Conservation (phyloP, 2,888 invertebrate species). For the Perdita meconis region DNA sequence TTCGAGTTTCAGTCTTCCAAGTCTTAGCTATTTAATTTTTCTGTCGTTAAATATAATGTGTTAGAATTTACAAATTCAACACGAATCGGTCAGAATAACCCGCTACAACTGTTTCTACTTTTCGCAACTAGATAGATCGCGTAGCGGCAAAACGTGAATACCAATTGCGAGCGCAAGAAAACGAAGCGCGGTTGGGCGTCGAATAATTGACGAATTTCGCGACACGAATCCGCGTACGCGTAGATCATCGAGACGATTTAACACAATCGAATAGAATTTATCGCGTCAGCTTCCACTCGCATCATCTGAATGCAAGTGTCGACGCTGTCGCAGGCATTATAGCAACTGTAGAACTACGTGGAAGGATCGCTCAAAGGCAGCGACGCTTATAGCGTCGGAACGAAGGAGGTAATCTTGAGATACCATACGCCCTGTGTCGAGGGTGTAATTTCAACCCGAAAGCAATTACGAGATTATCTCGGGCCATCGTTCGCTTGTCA, state of each 20-base stretch:
- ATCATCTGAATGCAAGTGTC: not conserved
- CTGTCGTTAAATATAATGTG: too few relatives aligned
- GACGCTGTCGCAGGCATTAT: not conserved
- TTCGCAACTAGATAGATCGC: too few relatives aligned
- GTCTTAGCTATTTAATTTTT: too few relatives aligned
- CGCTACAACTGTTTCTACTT: too few relatives aligned
- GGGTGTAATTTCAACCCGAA: constrained; percentile 56
- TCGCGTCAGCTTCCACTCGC: not conserved
- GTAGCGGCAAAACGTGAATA: too few relatives aligned
- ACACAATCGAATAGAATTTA: not conserved
- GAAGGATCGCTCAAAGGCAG: not conserved
- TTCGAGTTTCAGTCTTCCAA: too few relatives aligned
- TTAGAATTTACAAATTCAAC: too few relatives aligned
- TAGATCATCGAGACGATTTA: not conserved
- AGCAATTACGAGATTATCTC: constrained; percentile 67
- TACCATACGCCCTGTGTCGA: constrained; percentile 35
- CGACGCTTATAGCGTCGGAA: not conserved
- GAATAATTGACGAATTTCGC: not conserved
- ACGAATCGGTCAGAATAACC: too few relatives aligned
- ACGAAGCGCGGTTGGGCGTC: too few relatives aligned
- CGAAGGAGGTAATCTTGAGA: constrained; percentile 53
- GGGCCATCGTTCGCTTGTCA: constrained; percentile 65
- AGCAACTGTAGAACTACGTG: not conserved
- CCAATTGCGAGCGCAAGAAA: too few relatives aligned
- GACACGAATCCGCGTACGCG: not conserved